These are phyloP conservation scores for Bombus haemorrhoidalis DNA, from an alignment of 1,140 invertebrate genomes.

Conservation along the genomic window DNA sequence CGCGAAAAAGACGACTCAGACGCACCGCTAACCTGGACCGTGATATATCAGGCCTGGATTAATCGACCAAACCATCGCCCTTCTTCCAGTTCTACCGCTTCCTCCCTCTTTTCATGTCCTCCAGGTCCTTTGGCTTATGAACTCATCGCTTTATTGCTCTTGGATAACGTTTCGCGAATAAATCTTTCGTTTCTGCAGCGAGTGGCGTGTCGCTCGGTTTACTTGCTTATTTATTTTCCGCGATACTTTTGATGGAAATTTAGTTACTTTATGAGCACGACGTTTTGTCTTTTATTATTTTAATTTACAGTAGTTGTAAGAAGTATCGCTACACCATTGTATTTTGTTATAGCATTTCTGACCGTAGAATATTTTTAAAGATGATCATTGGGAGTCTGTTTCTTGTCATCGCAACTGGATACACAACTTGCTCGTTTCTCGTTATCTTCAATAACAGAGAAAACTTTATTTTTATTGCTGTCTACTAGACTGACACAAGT, in stretches of 20 bases:
- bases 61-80: constrained; percentile 22
- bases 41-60: constrained; percentile 51
- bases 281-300: not conserved
- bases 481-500: no score
- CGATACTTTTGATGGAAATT: not conserved
- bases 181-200: not conserved
- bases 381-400: no score
- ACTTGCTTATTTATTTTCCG: not conserved
- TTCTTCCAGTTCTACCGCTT: not conserved
- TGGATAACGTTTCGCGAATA: not conserved
- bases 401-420: no score
- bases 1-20: not conserved
- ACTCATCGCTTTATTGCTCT: constrained; percentile 3
- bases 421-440: not conserved
- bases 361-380: no score
- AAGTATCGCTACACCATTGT: not conserved
- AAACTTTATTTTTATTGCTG: not conserved
- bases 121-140: not conserved
- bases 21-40: constrained; percentile 13
- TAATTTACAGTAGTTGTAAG: not conserved
- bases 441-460: not conserved
- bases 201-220: not conserved
- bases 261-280: not conserved
- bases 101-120: not conserved
- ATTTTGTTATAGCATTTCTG: no score